Base-by-base conservation (phyloP, 1,140 invertebrate genomes). In the Colletes latitarsis region DNA sequence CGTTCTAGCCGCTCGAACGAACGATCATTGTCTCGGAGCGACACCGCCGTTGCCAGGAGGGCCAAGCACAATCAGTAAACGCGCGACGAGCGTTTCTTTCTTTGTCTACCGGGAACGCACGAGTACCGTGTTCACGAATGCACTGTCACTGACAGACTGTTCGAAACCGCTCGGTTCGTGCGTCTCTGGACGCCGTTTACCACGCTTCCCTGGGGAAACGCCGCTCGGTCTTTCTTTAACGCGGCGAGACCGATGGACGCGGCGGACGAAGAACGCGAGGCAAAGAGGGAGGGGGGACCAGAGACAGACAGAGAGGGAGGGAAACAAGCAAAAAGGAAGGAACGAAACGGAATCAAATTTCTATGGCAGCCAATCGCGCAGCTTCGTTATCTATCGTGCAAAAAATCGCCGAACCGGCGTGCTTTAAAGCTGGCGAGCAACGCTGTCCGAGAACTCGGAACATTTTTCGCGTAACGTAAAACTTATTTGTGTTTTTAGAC, bases 181-280 rank as follows among this genome's bases (percentile, higher is more conserved):
- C 53, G 19, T 52, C 63, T 75, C 6, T 75, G 43, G 39, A 77
- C 66, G 55, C 17, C 73, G 66, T 67, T 67, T 49, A 55, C 60
- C 63, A 57, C 81, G 41, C 82, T 79, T 87, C 85, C 82, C 86
- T 72, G 72, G 78, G 85, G 86, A 82, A 76, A 67, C 67, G 66
- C 55, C 79, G 19, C 75, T 68, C 58, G 57, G 15, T 73, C 73
- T 60, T 70, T 67, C 72, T 58, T 66, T 43, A 58, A 62, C 43
- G 12, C 46, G 30, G 46, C 60, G 43, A 43, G 64, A 46, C 41
- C 9, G 39, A 68, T 68, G 19, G 46, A 76, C 58, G 67, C 67
- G 57, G 19, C 17, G 19, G 43, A 72, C 41, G 52, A n/a, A 52
- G 66, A 81, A 60, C 52, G 21, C 14, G 19, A 52, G 75, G 17